A percentile compares a stretch with the other conserved stretches of the same genome.
phyloP scores from a whole-genome alignment of 2,888 invertebrate genomes.

The Prenolepis imparis region DNA sequence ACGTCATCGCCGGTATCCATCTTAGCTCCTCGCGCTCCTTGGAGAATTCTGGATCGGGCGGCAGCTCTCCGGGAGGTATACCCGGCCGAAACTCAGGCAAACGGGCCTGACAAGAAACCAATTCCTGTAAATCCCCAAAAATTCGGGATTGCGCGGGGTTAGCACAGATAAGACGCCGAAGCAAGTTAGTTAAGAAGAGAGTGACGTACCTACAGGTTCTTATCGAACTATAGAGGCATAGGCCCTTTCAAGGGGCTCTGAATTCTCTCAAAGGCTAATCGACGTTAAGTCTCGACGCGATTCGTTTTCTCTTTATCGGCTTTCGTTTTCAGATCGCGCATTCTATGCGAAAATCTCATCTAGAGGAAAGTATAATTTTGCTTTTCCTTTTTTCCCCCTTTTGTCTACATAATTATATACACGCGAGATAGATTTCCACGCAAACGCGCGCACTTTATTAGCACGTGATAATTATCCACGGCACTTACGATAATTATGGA shows the following conservation, averaged over 20 bases:
- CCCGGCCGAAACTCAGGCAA: slow-evolving; percentile 88
- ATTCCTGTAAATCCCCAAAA: slow-evolving; percentile 84
- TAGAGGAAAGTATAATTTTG: background rate
- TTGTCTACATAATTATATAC: background rate
- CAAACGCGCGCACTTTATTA: background rate
- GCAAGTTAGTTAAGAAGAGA: slow-evolving; percentile 78
- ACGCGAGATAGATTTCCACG: background rate
- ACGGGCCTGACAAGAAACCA: slow-evolving; percentile 88
- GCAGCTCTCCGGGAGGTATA: slow-evolving; percentile 85
- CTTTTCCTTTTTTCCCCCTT: background rate
- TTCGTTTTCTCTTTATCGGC: background rate
- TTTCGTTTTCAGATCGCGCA: background rate
- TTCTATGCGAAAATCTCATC: background rate
- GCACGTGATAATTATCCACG: background rate
- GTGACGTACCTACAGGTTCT: slow-evolving; percentile 78
- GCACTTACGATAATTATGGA: background rate
- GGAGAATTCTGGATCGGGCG: slow-evolving; percentile 87
- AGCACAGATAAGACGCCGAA: slow-evolving; percentile 83
- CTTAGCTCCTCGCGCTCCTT: slow-evolving; percentile 94
- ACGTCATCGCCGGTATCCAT: slow-evolving; percentile 97
- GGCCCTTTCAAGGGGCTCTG: slow-evolving; percentile 65
- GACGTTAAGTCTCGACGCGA: no score
- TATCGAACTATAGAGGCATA: slow-evolving; percentile 77
- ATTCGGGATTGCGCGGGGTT: slow-evolving; percentile 84
- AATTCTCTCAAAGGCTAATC: background rate